Conservation (phyloP, 2,113 vertebrate species). For the Myrmophylax atrothorax region DNA sequence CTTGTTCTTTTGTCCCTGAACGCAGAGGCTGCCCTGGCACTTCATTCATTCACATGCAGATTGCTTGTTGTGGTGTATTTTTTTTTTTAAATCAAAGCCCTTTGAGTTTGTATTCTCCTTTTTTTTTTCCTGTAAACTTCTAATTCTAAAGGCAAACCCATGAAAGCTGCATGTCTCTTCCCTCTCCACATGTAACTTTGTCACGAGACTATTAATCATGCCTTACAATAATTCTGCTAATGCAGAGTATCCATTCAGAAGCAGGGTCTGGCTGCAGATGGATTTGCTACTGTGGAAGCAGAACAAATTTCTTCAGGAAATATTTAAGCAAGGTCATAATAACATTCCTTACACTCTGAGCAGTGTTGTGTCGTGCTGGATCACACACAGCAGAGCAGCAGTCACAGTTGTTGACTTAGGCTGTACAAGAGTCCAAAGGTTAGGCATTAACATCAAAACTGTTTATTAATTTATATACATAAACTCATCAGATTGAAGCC, state of each 20-base stretch:
- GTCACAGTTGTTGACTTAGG: neutral
- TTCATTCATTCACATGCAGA: constrained; percentile 3
- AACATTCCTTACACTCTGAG: neutral
- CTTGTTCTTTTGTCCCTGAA: constrained; percentile 11
- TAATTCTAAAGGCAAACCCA: neutral
- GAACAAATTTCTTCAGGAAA: constrained; percentile 26
- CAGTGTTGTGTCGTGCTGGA: neutral
- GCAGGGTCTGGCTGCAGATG: constrained; percentile 15
- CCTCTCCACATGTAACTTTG: constrained; percentile 66
- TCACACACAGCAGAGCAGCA: neutral
- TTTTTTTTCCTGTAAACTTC: constrained; percentile 1
- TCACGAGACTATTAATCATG: constrained; percentile 68
- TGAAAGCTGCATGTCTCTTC: neutral
- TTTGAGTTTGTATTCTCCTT: neutral
- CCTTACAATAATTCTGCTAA: neutral
- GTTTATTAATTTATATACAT: neutral
- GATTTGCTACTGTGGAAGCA: neutral
- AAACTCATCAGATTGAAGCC: neutral
- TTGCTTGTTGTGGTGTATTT: neutral
- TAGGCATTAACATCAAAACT: neutral
- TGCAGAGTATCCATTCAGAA: constrained; percentile 12
- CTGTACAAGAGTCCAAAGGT: neutral
- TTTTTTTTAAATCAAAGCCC: neutral
- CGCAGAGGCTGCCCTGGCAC: neutral
- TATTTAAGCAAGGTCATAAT: constrained; percentile 30